phyloP scores from a whole-genome alignment of 2,888 invertebrate genomes.

The Fragum whitleyi region DNA sequence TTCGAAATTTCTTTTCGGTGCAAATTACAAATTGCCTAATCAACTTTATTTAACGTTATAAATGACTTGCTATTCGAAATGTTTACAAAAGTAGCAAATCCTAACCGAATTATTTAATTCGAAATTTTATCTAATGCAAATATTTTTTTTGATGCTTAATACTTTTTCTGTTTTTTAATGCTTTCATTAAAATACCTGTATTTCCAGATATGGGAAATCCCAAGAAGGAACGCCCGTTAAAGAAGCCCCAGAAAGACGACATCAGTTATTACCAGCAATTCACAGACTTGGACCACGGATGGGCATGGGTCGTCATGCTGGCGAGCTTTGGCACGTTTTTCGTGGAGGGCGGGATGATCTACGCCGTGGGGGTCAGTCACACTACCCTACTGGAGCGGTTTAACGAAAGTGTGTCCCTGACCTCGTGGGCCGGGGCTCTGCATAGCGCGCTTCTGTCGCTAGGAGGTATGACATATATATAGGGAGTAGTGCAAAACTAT shows the following conservation, averaged over 20 bases:
- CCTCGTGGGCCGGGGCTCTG: conserved; percentile 58
- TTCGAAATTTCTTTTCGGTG: too few species aligned
- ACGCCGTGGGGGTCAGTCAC: conserved; percentile 58
- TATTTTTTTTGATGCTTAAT: too few species aligned
- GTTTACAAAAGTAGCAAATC: too few species aligned
- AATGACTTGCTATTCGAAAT: too few species aligned
- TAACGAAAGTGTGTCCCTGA: conserved; percentile 37
- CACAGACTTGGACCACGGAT: conserved; percentile 42
- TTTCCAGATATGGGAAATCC: conserved; percentile 3
- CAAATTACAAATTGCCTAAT: too few species aligned
- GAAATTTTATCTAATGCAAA: too few species aligned
- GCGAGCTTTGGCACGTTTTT: conserved; percentile 51
- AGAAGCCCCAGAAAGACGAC: neutral
- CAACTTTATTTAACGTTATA: too few species aligned
- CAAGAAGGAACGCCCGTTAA: neutral
- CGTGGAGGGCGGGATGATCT: conserved; percentile 50
- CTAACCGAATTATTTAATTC: too few species aligned
- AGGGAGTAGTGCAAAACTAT: too few species aligned
- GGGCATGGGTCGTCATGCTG: conserved; percentile 59
- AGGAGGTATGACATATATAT: conserved; percentile 41
- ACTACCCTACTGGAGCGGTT: conserved; percentile 48
- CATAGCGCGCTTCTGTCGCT: conserved; percentile 44
- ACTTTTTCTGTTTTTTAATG: too few species aligned
- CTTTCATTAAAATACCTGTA: too few species aligned
- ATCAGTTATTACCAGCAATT: neutral